A percentile compares a stretch with the other conserved stretches of the same genome.
phyloP scores from a whole-genome alignment of 2,113 vertebrate genomes.

The Podiceps cristatus region DNA sequence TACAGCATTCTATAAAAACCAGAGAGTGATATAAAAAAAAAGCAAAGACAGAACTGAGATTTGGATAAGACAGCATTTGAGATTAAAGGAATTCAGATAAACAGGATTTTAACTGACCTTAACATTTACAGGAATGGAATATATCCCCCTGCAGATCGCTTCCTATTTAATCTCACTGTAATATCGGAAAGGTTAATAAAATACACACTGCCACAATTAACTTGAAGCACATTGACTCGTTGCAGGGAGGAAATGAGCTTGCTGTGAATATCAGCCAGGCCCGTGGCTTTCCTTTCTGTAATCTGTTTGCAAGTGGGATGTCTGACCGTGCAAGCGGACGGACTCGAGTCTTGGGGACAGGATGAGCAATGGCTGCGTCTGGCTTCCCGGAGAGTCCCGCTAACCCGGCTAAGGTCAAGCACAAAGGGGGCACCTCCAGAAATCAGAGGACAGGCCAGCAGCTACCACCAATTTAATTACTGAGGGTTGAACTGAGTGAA shows the following conservation, averaged over 20 bases:
- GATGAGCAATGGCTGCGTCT: neutral
- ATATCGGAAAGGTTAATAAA: slow-evolving; percentile 6
- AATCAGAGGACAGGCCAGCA: neutral
- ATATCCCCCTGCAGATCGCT: neutral
- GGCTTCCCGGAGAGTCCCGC: neutral
- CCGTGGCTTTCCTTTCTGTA: neutral
- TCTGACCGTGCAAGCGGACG: accelerated
- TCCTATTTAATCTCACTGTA: slow-evolving; percentile 6
- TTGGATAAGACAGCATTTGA: slow-evolving; percentile 31
- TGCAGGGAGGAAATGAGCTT: neutral
- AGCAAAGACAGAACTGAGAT: neutral
- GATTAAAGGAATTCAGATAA: slow-evolving; percentile 54
- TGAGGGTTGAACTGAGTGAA: neutral
- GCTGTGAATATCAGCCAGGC: neutral
- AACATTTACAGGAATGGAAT: neutral
- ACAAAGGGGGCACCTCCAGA: neutral
- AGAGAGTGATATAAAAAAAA: neutral
- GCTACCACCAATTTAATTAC: neutral
- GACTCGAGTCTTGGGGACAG: accelerated
- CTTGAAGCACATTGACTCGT: neutral
- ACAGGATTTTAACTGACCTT: slow-evolving; percentile 33
- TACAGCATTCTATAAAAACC: neutral
- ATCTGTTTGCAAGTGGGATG: accelerated
- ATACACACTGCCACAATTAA: slow-evolving; percentile 13
- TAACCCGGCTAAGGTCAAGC: neutral